Evolutionary conservation across 2,113 vertebrate species (phyloP), one percentile per base, ranked within the genome.

Genomic region (Chionis minor): DNA sequence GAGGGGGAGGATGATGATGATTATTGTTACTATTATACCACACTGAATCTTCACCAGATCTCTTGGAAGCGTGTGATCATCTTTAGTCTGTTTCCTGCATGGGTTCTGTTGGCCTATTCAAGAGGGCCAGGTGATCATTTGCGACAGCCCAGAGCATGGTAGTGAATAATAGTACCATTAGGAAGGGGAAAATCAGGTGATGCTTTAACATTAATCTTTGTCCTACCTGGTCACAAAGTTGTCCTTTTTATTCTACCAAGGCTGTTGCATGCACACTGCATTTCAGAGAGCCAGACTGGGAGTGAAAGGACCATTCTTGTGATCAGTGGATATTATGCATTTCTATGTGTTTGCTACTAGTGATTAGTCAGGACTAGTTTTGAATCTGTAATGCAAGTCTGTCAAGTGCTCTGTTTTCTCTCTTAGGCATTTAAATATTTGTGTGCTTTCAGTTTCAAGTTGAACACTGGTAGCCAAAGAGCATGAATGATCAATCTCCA

Each of bases 371-470:
- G 58, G 74, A 66, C 62, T 80, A 20, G 65, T 86, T 92, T 75
- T 81, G 61, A 74, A 74, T 81, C 55, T 66, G 69, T 84, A 26
- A 7, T 7, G 17, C 81, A 69, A 63, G 23, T 93, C 78, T 73
- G 8, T 83, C 38, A 55, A 44, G 72, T 83, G 67, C n/a, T 73
- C 58, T 66, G 17, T 90, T 94, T 85, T 79, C 51, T 24, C 54
- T 86, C 32, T 79, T 72, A 45, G 67, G 44, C 14, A 40, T 88
- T 90, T 83, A 93, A 80, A 32, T 90, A 70, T 65, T 94, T 83
- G 28, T 70, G 28, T 63, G n/a, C 54, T 92, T 96, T 94, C 67
- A 77, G 71, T 96, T 96, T 89, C 81, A n/a, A 58, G 79, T 80
- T 93, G 74, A 96, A 27, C 8, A 18, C 33, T 73, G 33, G 23